Base-by-base conservation (phyloP, 1,140 invertebrate genomes). In the Drosophila auraria region DNA sequence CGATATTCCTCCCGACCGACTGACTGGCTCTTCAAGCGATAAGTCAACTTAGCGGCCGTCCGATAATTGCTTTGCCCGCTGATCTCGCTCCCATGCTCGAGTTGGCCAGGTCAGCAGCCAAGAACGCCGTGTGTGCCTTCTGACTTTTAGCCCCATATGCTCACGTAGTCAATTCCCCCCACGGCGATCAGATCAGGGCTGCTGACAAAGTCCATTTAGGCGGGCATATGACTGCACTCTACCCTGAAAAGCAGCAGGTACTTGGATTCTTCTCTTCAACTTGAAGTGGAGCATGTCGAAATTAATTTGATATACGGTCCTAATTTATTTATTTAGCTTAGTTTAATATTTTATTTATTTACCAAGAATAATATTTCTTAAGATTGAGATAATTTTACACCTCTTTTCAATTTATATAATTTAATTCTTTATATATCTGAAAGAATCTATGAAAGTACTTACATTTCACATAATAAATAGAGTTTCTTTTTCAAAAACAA, bases 41-140 rank as follows among this genome's bases (percentile, higher is more conserved):
- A 65, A 60, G 68, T 73, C 56, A 66, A 74, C 66, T 86, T 86
- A 87, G 78, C 83, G 59, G 49, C 42, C 61, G 30, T 75, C 59
- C 70, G 83, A 79, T 86, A 86, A 87, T 86, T 84, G 59, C 45
- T 70, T 76, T 40, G 33, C 60, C 56, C 76, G 42, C 60, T 64
- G 74, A 78, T 82, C 82, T 64, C 59, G 17, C n/a, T 45, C 14
- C 25, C 45, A 45, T 40, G 36, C 20, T 49, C 54, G 27, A 47
- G 23, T 59, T 54, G 60, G 70, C 74, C 80, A 80, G 81, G 59
- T 84, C 63, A 60, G 42, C 74, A 61, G 56, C 20, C 60, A 59
- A 50, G 57, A 53, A 44, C 33, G 49, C 51, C 51, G 56, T 79
- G 47, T 53, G 12, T 47, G 64, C 42, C 64, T 33, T 66, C 58